Evolutionary conservation across 2,797 vertebrate genomes (phyloP), one percentile per base, ranked within the genome.

Genomic region (Muraenolepis orangiensis): DNA sequence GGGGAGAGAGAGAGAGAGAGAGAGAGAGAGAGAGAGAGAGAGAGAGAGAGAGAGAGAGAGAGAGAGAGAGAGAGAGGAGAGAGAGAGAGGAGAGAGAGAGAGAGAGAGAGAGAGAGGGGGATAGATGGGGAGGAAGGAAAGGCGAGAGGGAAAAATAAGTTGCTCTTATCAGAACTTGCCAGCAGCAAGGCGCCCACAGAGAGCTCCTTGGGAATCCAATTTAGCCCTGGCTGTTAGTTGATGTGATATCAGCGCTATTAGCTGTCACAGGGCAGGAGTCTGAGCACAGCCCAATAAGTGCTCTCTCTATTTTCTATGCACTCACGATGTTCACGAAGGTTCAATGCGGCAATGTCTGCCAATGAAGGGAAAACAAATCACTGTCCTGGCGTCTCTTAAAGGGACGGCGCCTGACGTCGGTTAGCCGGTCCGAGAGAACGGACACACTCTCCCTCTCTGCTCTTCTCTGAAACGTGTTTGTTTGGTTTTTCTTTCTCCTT

Each of bases 171-270:
- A 69, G 78, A 90, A 89, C 74, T 82, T 71, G 86, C 89, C 92
- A 93, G 91, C 75, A 89, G 90, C 87, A 74, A 76, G 26, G 84
- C 3, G 20, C 74, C 72, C 85, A 91, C 86, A 91, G n/a, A n/a
- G 87, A 89, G 89, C 90, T 83, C 74, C 81, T 81, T 46, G 73
- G 81, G 79, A 91, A 91, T 89, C 89, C 88, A 89, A 90, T 92
- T 91, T 91, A 88, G 85, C 83, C 81, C 78, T 69, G 40, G 81
- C 87, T 88, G 87, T 91, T 91, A 85, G 87, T 85, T 91, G 87
- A 88, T 90, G 87, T 87, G 87, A 91, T 92, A 92, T 88, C 85
- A 84, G 84, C 38, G 84, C 91, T 91, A 93, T 92, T 92, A 91
- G 90, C 89, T 79, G 75, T 85, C 85, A 82, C 83, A 83, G 88